Base-by-base conservation (phyloP, 2,113 vertebrate species). In the Eubucco bourcierii region DNA sequence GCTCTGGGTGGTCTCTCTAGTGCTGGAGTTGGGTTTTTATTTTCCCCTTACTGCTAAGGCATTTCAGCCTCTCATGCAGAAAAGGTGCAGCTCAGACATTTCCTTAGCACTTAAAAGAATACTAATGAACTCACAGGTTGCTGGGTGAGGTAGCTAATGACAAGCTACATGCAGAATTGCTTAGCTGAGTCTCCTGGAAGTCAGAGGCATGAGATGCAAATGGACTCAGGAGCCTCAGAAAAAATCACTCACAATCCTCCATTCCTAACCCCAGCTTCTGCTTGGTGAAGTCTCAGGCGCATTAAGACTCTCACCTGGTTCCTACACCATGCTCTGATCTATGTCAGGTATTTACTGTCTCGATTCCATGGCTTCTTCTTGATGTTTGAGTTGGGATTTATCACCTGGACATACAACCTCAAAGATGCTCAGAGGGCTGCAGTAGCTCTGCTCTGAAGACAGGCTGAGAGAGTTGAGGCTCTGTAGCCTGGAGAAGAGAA, bases 81-180 rank as follows among this genome's bases (percentile, higher is more conserved):
- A 93, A 86, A 96, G 90, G 88, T 93, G 90, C 75, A 64, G 81
- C 75, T 79, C 10, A 85, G 94, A 89, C 78, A 44, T 87, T 90
- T 90, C 0, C 9, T 88, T 80, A 56, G 90, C 52, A 13, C 81
- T 85, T 78, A 84, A 94, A 93, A 75, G 90, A 92, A 95, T 94
- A 89, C 94, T 94, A 93, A 94, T 95, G 89, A 95, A 92, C 90
- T 47, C 5, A 31, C 92, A 95, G 79, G 91, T 95, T 96, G 74
- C 75, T 71, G 88, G 84, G 81, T 52, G 71, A 95, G 84, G 74
- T 77, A 73, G 84, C 95, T 95, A 85, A 89, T 91, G 93, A 78
- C 73, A 88, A 93, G 80, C 72, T 88, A 78, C 41, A 20, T 3
- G 84, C 87, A 60, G 64, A 94, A 92, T 6, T 82, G 84, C 92